phyloP scores from a whole-genome alignment of 1,140 invertebrate genomes.

The Meteorus sp. region DNA sequence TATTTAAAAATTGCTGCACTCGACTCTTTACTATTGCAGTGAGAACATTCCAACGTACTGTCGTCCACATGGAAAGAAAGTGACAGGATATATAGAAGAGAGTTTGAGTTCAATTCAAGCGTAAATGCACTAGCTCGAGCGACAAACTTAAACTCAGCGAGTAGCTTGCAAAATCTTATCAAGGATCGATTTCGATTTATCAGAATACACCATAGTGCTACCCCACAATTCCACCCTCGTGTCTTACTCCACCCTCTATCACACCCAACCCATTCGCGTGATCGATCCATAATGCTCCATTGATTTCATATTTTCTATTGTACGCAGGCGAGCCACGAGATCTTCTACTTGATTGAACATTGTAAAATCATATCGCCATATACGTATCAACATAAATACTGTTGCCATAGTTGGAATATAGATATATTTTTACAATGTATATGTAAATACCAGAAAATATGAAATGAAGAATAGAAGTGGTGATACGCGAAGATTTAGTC shows the following conservation, averaged over 20 bases:
- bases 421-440: background rate
- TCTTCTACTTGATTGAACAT: background rate
- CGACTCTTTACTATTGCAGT: conserved; percentile 26
- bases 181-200: conserved; percentile 32
- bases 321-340: background rate
- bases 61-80: conserved; percentile 21
- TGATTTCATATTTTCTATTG: conserved; percentile 22
- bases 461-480: too few relatives aligned
- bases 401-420: background rate
- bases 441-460: too few relatives aligned
- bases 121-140: conserved; percentile 20
- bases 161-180: conserved; percentile 26
- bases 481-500: too few relatives aligned
- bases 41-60: too few relatives aligned
- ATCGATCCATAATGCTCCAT: conserved; percentile 31
- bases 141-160: conserved; percentile 3
- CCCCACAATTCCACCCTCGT: background rate
- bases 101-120: conserved; percentile 23
- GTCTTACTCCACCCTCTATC: background rate
- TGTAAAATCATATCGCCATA: background rate
- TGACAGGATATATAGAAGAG: conserved; percentile 12
- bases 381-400: too few relatives aligned
- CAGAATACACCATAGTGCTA: conserved; percentile 15
- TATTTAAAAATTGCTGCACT: too few relatives aligned
- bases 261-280: background rate